Base-by-base conservation (phyloP, 2,888 invertebrate genomes). In the Clusia tigrina region DNA sequence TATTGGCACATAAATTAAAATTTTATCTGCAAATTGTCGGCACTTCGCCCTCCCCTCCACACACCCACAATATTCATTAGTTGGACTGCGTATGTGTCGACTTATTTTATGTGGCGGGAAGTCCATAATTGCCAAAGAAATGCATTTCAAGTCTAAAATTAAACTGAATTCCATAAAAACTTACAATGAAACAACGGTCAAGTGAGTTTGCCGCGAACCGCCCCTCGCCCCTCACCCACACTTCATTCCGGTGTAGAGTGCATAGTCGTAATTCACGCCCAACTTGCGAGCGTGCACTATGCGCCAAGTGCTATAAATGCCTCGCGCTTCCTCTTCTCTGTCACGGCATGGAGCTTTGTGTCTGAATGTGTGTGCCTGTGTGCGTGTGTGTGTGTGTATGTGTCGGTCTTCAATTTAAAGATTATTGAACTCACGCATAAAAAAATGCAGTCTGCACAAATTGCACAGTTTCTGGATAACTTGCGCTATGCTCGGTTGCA, bases 401-500 rank as follows among this genome's bases (percentile, higher is more conserved):
- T n/a, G 32, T 9, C 32, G 32, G 48, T 52, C 62, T 56, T 57
- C 64, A 66, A 64, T 67, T 67, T 62, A 68, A 53, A 69, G 69
- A 69, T 67, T 71, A 71, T 74, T 73, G 73, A 77, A 75, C 76
- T 77, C 68, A 67, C 67, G 20, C 59, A 52, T 12, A 1, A 10
- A 20, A 46, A 24, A 32, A 25, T 46, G 42, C 2, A 20, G 48
- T 20, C 52, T 2, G 23, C 18, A 9, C 25, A 15, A n/a, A 15
- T 15, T 26, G 42, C n/a, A n/a, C n/a, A n/a, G n/a, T 32, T 10
- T 15, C 20, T 17, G 26, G 32, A 37, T 3, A 6, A 15, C 12
- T n/a, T 42, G 42, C n/a, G 42, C 42, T 6, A 32, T 12, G 32
- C 6, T 6, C 32, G 32, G 12, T 12, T 32, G 32, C 32, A 32